These are phyloP conservation scores for Caranx ignobilis DNA, from an alignment of 2,113 vertebrate genomes.

Conservation along the genomic window DNA sequence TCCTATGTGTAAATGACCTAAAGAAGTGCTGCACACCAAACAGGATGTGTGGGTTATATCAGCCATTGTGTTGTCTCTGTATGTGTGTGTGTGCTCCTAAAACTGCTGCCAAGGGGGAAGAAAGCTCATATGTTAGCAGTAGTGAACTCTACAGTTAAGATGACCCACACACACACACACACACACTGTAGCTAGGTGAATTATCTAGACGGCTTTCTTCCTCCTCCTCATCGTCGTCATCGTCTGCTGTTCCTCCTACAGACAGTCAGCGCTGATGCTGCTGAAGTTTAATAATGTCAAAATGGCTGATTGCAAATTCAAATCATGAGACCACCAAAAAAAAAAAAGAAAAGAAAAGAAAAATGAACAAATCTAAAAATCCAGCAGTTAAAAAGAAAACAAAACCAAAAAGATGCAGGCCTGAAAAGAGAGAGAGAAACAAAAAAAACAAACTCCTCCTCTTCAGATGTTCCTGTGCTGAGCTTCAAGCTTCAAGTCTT, in stretches of 20 bases:
- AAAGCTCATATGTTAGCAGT: slow-evolving; percentile 86
- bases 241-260: slow-evolving; percentile 42
- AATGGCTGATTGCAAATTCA: slow-evolving; percentile 70
- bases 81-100: slow-evolving; percentile 41
- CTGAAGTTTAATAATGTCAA: slow-evolving; percentile 71
- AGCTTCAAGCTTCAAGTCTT: slow-evolving; percentile 68
- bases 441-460: slow-evolving; percentile 59
- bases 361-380: slow-evolving; percentile 44
- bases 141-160: slow-evolving; percentile 83
- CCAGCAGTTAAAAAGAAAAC: slow-evolving; percentile 57
- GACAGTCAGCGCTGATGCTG: slow-evolving; percentile 67
- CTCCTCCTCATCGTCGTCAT: slow-evolving; percentile 56
- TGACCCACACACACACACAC: slow-evolving; percentile 75
- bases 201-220: slow-evolving; percentile 74
- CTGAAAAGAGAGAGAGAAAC: slow-evolving; percentile 32
- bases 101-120: slow-evolving; percentile 54
- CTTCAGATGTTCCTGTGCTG: slow-evolving; percentile 71
- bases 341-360: slow-evolving; percentile 31
- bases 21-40: slow-evolving; percentile 62
- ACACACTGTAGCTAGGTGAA: slow-evolving; percentile 77
- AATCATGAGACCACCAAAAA: slow-evolving; percentile 60
- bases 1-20: slow-evolving; percentile 52
- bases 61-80: slow-evolving; percentile 39
- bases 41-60: slow-evolving; percentile 44
- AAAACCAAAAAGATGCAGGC: slow-evolving; percentile 74